Evolutionary conservation across 2,888 invertebrate species (phyloP), one percentile per base, ranked within the genome.

Genomic region (Netelia fuscicornis): DNA sequence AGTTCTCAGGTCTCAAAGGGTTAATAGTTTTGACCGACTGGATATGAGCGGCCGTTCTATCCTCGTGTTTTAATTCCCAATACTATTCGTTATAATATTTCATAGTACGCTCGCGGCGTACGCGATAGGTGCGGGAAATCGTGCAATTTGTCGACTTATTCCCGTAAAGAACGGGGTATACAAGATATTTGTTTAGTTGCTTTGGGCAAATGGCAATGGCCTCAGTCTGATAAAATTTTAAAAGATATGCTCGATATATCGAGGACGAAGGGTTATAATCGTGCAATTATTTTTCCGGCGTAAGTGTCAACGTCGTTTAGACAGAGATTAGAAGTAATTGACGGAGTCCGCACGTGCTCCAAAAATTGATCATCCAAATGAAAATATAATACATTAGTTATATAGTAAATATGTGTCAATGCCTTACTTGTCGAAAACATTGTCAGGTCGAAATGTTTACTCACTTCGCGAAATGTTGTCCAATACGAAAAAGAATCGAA

Each of bases 121-220:
- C 58, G 78, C 65, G 23, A 60, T 83, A 83, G 82, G 82, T 83
- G 77, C 77, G 82, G 82, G 82, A 83, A 78, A 77, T 58, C 70
- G 82, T 83, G 82, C 82, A 83, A 83, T 83, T 77, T 67, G 48
- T 64, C 20, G 17, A 48, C n/a, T 30, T 44, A 64, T 37, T 62
- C 13, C 52, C 60, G 5, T 65, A 20, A 52, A n/a, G 20, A 56
- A 30, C 56, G 58, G 76, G 23, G 20, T 52, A 25, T 64, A 54
- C 37, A 72, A 71, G 37, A 58, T 52, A 54, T 60, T 42, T 37
- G 10, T 54, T 20, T 62, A 17, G 13, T 56, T 65, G 25, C 56
- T 10, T 71, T 37, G 23, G 10, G 71, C 9, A 64, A 76, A 76
- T 20, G 23, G 56, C 13, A 10, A 62, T 10, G 20, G 70, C 54